Base-by-base conservation (phyloP, 2,797 vertebrate genomes). In the Phalanger gymnotis region DNA sequence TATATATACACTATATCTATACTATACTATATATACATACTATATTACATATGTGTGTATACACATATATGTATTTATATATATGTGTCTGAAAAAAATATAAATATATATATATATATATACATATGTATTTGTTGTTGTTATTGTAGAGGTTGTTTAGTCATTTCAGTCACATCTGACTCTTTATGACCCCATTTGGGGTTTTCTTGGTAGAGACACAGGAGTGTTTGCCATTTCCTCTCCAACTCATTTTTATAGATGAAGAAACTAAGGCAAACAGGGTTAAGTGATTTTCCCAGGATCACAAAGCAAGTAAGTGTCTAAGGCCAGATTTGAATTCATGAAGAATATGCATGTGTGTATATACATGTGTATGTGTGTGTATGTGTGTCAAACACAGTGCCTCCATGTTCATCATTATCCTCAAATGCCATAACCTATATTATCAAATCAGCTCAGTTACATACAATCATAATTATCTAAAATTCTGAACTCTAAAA, bases 181-280 rank as follows among this genome's bases (percentile, higher is more conserved):
- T n/a, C 34, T 66, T 34, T 19, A 14, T 16, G 61, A 66, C 4
- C 58, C 11, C 58, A 66, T 16, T 66, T 66, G 58, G 31, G 58
- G 3, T 66, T 66, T 66, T 66, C 31, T 66, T 16, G 61, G 61
- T 14, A n/a, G 61, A n/a, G 34, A 16, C n/a, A 19, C 12, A 6
- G 5, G 34, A 66, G 34, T n/a, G 22, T 31, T 19, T 25, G 55
- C 53, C 0, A 1, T 81, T 58, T 66, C 58, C 58, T 66, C n/a
- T 52, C 28, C 16, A 55, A 52, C 11, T 94, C 25, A 92, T 27
- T 91, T 55, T 91, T 31, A 95, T 54, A 93, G n/a, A 56, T 16
- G 51, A 94, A 61, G 40, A 91, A 95, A 91, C 40, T 52, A 57
- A 94, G 54, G 40, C 31, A 91, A 30, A 57, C 91, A 92, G 30